Base-by-base conservation (phyloP, 1,140 invertebrate species). In the Brachystomella parvula region DNA sequence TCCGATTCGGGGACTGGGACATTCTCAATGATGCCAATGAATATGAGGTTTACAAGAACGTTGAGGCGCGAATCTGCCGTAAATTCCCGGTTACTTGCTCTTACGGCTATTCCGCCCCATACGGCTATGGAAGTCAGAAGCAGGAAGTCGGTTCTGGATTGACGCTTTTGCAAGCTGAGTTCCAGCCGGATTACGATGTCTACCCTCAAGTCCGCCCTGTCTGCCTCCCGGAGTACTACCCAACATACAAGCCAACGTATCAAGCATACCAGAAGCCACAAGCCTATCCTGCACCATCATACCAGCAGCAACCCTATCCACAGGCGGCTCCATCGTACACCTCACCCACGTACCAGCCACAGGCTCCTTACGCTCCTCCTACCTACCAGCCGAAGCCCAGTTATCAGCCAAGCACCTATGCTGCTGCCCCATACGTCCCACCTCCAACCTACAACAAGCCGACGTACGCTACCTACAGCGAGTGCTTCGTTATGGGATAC, bases 1-100 rank as follows among this genome's bases (percentile, higher is more conserved):
- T 72, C 21, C 67, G 71, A 26, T 56, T 58, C 24, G 67, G 65
- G 0, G 71, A 72, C 28, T 72, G 71, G 71, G 71, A 72, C 24
- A 15, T 72, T 21, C 62, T 65, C 15, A 67, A 47, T 31, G 56
- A 72, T 60, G 59, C 59, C 30, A 72, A 72, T 33, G 71, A 72
- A 63, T 72, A 72, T 44, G 71, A 72, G 33, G 24, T 67, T 17
- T 72, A 67, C 63, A 65, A 67, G 53, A 72, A 72, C 64, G 66
- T 67, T 39, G 62, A 72, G 26, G 32, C 63, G 0, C 31, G 67
- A n/a, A 69, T 72, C 63, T 72, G 71, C 56, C 24, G 59, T 17
- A 44, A 44, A 19, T 66, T 62, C 63, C 71, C 67, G 44, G 65
- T 69, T 44, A 64, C 61, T 28, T 69, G 61, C 33, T 65, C 32